A percentile compares a stretch with the other conserved stretches of the same genome.
phyloP scores from a whole-genome alignment of 1,140 invertebrate genomes.

The Sitophilus oryzae region DNA sequence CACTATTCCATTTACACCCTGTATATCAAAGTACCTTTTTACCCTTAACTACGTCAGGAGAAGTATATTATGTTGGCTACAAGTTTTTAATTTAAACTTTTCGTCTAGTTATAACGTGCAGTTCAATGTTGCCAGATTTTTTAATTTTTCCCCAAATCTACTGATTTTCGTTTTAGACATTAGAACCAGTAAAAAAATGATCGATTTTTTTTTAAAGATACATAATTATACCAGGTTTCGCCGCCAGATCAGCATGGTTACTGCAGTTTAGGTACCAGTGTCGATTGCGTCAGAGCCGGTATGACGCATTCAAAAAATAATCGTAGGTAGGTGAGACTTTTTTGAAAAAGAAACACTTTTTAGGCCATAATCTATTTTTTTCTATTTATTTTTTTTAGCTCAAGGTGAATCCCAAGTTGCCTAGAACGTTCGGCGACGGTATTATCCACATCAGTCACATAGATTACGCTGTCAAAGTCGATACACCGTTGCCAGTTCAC shows the following conservation, averaged over 20 bases:
- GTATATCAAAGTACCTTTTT: too few relatives aligned
- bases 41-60: too few relatives aligned
- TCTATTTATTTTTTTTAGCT: slow-evolving; percentile 46
- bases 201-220: slow-evolving; percentile 1
- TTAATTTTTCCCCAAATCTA: too few relatives aligned
- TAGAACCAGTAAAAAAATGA: neutral
- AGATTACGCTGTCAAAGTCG: slow-evolving; percentile 75
- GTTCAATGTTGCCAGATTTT: too few relatives aligned
- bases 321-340: slow-evolving; percentile 60
- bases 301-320: slow-evolving; percentile 78
- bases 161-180: too few relatives aligned
- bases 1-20: too few relatives aligned
- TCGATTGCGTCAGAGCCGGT: slow-evolving; percentile 83
- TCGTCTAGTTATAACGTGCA: too few relatives aligned
- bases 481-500: slow-evolving; percentile 67
- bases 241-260: slow-evolving; percentile 86
- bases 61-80: too few relatives aligned
- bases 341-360: neutral
- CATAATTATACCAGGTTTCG: slow-evolving; percentile 54
- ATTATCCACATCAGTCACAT: slow-evolving; percentile 86
- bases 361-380: neutral
- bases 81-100: too few relatives aligned
- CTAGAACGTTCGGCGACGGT: slow-evolving; percentile 84
- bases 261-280: slow-evolving; percentile 87
- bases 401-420: slow-evolving; percentile 84